Conservation (phyloP, 2,888 invertebrate genomes). For the Eilema griseolum region DNA sequence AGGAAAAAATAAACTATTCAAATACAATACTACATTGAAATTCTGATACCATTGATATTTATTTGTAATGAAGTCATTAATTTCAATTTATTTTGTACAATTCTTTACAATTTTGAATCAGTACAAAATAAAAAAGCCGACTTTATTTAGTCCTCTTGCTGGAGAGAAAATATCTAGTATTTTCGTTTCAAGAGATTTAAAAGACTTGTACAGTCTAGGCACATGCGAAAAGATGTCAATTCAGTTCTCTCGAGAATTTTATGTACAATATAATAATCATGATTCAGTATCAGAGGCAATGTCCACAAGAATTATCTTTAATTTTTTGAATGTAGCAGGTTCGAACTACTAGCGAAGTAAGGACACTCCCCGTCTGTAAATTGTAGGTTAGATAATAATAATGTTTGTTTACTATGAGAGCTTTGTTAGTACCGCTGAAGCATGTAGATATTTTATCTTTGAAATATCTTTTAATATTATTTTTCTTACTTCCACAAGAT, state of each 20-base stretch:
- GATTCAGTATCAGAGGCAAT: constrained; percentile 36
- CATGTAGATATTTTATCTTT: no score
- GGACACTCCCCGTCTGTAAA: background rate
- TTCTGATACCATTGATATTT: no score
- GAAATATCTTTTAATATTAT: no score
- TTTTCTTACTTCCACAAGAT: no score
- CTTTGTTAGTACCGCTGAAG: background rate
- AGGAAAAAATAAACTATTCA: no score
- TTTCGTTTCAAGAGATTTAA: constrained; percentile 12
- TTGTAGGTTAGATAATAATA: background rate
- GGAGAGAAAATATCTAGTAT: constrained; percentile 8
- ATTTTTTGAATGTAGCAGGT: background rate
- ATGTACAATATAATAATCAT: constrained; percentile 48
- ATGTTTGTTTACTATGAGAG: background rate
- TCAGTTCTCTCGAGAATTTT: constrained; percentile 37
- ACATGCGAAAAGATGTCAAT: constrained; percentile 35
- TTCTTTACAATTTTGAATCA: no score
- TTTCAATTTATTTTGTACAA: no score
- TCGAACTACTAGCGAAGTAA: background rate
- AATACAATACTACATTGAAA: no score
- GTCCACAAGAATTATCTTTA: constrained; percentile 26
- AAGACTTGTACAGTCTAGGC: constrained; percentile 17
- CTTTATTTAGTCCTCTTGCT: no score
- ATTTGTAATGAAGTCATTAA: no score
- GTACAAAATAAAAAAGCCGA: no score